These are phyloP conservation scores for Heliconius congener DNA, from an alignment of 1,140 invertebrate genomes.

Conservation along the genomic window DNA sequence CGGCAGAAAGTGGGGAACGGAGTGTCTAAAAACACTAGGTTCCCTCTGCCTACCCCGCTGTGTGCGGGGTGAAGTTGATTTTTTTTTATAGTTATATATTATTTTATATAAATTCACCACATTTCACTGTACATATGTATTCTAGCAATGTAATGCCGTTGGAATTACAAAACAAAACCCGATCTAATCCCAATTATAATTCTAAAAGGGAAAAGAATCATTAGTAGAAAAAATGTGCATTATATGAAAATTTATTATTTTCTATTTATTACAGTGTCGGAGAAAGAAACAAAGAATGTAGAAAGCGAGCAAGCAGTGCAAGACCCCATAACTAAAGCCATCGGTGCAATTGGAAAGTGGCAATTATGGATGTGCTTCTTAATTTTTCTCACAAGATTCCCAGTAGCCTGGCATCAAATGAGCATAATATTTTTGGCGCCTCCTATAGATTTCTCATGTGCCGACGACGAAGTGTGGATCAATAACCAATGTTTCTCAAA, in stretches of 20 bases:
- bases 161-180: not conserved
- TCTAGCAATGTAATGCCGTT: too few relatives aligned
- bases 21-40: too few relatives aligned
- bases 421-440: conserved; percentile 86
- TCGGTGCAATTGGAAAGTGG: conserved; percentile 87
- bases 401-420: conserved; percentile 87
- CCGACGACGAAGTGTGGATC: conserved; percentile 51
- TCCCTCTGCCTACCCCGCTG: too few relatives aligned
- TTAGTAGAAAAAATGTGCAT: not conserved
- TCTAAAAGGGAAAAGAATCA: too few relatives aligned
- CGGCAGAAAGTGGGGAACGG: too few relatives aligned
- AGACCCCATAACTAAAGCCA: conserved; percentile 77
- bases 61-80: too few relatives aligned
- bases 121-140: too few relatives aligned
- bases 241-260: conserved; percentile 11
- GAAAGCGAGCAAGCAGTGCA: conserved; percentile 50
- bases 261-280: conserved; percentile 65
- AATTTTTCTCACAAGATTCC: conserved; percentile 86
- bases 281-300: conserved; percentile 59
- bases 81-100: too few relatives aligned
- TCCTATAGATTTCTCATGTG: conserved; percentile 78
- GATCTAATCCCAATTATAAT: too few relatives aligned
- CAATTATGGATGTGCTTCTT: conserved; percentile 85
- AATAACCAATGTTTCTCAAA: conserved; percentile 69
- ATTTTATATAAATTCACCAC: too few relatives aligned